Evolutionary conservation across 1,140 invertebrate species (phyloP).

Genomic region (Penaeus japonicus): DNA sequence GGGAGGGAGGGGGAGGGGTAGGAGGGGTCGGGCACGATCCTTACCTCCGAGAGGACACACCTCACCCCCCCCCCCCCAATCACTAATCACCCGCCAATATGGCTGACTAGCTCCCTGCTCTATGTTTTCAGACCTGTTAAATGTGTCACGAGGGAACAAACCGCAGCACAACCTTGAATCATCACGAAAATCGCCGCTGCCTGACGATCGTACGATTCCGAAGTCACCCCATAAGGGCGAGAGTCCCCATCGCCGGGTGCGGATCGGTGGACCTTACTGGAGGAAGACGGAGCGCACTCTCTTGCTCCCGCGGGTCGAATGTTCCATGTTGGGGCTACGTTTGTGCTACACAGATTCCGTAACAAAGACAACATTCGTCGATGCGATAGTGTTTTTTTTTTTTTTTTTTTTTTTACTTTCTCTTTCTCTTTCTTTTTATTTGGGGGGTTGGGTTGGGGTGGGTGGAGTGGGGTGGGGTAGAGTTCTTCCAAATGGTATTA

Average conservation of each 20-base stretch:
- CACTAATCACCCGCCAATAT: conserved; percentile 23
- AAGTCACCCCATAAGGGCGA: background rate
- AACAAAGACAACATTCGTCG: conserved; percentile 34
- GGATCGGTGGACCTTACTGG: background rate
- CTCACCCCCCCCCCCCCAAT: background rate
- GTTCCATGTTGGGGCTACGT: conserved; percentile 44
- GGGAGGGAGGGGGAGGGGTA: background rate
- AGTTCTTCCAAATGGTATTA: no score
- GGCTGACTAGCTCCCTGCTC: background rate
- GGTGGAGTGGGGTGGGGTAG: no score
- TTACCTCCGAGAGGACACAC: background rate
- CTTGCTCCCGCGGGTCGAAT: background rate
- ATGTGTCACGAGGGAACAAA: conserved; percentile 35
- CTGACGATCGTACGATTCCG: background rate
- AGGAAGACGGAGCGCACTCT: background rate
- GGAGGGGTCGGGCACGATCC: background rate
- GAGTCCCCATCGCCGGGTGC: background rate
- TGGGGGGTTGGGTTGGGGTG: no score
- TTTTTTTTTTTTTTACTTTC: no score
- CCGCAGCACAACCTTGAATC: conserved; percentile 45
- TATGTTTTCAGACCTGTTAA: conserved; percentile 22
- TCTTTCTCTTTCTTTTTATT: no score
- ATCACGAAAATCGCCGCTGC: background rate
- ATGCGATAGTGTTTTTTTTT: background rate
- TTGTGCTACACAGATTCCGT: conserved; percentile 35